A percentile compares a stretch with the other conserved stretches of the same genome.
Evolutionary conservation across 2,797 vertebrate genomes (phyloP).

Genomic region (Serranus cabrilla): DNA sequence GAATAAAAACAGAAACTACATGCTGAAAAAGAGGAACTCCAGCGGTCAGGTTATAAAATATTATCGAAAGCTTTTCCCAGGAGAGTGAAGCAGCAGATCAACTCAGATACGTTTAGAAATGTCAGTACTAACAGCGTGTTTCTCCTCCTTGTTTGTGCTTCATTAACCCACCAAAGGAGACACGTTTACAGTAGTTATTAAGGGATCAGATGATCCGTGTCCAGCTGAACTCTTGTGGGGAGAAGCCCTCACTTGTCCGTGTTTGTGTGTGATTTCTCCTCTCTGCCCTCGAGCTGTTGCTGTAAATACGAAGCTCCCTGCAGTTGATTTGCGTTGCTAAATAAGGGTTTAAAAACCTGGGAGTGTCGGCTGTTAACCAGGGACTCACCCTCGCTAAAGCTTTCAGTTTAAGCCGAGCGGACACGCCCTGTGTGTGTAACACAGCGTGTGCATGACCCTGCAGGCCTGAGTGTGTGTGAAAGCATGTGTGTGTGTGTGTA

Average conservation of each 20-base stretch:
- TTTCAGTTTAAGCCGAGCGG: constrained; percentile 33
- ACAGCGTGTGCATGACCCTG: not conserved
- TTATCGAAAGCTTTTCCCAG: too few relatives aligned
- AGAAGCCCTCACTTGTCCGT: constrained; percentile 36
- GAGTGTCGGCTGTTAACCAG: constrained; percentile 45
- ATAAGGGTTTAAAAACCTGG: constrained; percentile 59
- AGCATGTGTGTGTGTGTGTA: constrained; percentile 42
- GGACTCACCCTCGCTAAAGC: constrained; percentile 45
- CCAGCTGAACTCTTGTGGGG: not conserved
- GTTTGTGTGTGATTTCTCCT: constrained; percentile 28
- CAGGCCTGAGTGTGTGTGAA: constrained; percentile 30
- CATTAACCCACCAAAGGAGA: not conserved
- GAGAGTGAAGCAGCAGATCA: not conserved
- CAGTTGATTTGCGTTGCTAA: constrained; percentile 69
- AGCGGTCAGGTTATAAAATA: not conserved
- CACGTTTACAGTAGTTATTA: not conserved
- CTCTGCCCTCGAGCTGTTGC: constrained; percentile 9
- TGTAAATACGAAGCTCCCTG: constrained; percentile 26
- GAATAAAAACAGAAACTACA: not conserved
- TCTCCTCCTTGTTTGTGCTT: too few relatives aligned
- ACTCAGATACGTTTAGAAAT: not conserved
- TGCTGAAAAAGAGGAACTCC: not conserved
- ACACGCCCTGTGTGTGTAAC: constrained; percentile 55
- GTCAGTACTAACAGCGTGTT: too few relatives aligned
- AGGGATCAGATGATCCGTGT: not conserved